Conservation (phyloP, 2,888 invertebrate genomes). For the Branchellion lobata region DNA sequence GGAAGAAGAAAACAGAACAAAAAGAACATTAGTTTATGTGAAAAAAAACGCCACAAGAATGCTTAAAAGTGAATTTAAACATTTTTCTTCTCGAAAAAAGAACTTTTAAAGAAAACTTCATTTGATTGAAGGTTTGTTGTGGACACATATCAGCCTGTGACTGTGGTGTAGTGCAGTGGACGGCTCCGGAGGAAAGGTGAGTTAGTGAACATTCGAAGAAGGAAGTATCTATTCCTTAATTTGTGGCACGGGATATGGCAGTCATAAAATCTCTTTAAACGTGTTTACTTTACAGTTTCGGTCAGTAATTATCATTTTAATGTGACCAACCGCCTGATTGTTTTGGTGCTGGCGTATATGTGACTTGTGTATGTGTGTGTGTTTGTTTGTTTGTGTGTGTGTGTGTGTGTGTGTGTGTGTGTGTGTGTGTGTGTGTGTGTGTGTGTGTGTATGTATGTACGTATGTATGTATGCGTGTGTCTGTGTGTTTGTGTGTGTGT, state of each 20-base stretch:
- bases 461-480: not conserved
- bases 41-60: no score
- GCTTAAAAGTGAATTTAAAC: no score
- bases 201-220: no score
- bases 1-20: no score
- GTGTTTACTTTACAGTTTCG: constrained; percentile 17
- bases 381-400: not conserved
- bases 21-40: no score
- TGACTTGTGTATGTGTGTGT: not conserved
- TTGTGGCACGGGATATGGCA: constrained; percentile 4
- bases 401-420: not conserved
- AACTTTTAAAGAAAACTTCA: no score
- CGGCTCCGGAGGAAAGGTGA: no score
- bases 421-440: not conserved
- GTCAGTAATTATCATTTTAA: constrained; percentile 12
- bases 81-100: no score
- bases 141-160: no score
- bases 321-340: not conserved
- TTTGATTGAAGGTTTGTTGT: no score
- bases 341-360: not conserved
- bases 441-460: not conserved
- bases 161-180: no score
- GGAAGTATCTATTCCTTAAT: constrained; percentile 4
- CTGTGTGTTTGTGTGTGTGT: not conserved
- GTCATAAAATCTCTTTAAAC: constrained; percentile 1